phyloP scores from a whole-genome alignment of 2,797 vertebrate genomes.

The Calcarius lapponicus region DNA sequence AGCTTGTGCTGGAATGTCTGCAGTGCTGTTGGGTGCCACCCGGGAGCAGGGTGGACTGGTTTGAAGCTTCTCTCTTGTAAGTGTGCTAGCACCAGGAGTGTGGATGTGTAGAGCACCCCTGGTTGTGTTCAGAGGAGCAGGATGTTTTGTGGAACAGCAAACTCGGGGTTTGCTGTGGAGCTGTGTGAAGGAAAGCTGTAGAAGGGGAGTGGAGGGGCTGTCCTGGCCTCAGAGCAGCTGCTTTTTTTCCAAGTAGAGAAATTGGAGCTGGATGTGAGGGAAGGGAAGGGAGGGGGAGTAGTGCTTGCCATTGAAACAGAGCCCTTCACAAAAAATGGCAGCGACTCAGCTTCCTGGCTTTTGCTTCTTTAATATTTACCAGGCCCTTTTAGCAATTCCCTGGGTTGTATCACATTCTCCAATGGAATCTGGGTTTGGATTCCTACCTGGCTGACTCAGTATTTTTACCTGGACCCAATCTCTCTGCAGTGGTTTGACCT shows the following conservation, averaged over 20 bases:
- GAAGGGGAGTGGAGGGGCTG: background rate
- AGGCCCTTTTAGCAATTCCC: background rate
- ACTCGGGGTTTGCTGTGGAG: background rate
- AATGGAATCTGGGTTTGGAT: background rate
- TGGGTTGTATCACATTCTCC: background rate
- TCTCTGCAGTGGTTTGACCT: slow-evolving; percentile 20
- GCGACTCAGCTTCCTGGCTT: background rate
- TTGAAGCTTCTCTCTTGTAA: background rate
- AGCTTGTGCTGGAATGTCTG: background rate
- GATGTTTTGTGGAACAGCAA: background rate
- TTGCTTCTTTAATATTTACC: background rate
- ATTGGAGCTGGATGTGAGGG: slow-evolving; percentile 20
- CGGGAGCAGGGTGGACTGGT: background rate
- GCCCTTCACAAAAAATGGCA: background rate
- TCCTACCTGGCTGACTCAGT: slow-evolving; percentile 11
- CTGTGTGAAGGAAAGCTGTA: background rate
- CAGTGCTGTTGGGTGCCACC: background rate
- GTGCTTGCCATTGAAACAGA: background rate
- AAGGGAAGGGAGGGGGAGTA: background rate
- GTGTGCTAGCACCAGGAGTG: background rate
- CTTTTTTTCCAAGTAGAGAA: slow-evolving; percentile 43
- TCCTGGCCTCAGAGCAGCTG: slow-evolving; percentile 37
- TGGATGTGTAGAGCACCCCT: background rate
- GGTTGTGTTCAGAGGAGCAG: background rate
- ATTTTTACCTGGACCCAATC: background rate